Conservation (phyloP, 2,797 vertebrate genomes). For the Microctenopoma stevenorrisi region DNA sequence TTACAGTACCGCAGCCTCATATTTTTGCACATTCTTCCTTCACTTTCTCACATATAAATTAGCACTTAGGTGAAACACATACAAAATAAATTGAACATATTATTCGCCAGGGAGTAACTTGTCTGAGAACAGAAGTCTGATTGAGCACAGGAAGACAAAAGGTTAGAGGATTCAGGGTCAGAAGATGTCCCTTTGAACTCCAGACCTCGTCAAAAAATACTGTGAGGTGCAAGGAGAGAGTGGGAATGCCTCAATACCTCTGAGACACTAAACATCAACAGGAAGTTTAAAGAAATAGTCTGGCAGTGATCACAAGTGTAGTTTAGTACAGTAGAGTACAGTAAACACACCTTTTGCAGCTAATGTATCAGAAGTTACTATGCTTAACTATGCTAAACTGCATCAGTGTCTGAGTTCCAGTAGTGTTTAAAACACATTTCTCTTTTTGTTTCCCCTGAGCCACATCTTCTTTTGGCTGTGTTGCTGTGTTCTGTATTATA, state of each 20-base stretch:
- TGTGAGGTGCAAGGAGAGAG: constrained; percentile 19
- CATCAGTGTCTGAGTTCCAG: too few species aligned
- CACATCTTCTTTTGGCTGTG: too few species aligned
- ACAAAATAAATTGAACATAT: constrained; percentile 26
- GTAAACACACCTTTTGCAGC: not conserved
- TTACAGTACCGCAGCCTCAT: constrained; percentile 42
- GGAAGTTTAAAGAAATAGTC: constrained; percentile 24
- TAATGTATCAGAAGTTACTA: not conserved
- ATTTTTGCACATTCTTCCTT: constrained; percentile 28
- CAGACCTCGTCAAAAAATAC: constrained; percentile 22
- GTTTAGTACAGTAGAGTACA: not conserved
- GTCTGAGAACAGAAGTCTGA: constrained; percentile 31
- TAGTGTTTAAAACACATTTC: too few species aligned
- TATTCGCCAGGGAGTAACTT: constrained; percentile 42
- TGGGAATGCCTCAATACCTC: constrained; percentile 49
- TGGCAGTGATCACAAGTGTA: not conserved
- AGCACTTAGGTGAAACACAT: constrained; percentile 2
- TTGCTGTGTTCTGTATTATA: too few species aligned
- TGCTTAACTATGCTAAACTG: too few species aligned
- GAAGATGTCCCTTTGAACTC: constrained; percentile 49
- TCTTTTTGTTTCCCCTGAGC: too few species aligned
- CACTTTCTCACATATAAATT: constrained; percentile 11
- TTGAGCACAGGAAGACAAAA: constrained; percentile 38
- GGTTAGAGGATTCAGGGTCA: constrained; percentile 53
- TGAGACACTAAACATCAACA: constrained; percentile 53